phyloP scores from a whole-genome alignment of 2,888 invertebrate species.

The Caenorhabditis sinica region DNA sequence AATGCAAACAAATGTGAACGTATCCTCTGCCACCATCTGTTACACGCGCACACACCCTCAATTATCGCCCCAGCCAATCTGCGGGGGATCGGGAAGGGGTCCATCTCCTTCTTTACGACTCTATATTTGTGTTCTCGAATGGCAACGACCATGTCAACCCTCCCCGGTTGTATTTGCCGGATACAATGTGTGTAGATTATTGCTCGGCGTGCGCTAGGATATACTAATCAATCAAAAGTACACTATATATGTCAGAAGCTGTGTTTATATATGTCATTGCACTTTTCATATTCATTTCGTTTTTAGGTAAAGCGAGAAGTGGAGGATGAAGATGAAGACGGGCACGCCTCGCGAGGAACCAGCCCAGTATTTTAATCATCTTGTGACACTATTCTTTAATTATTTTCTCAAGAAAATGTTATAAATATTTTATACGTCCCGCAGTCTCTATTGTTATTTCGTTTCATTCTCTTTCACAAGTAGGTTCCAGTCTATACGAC shows the following conservation, averaged over 20 bases:
- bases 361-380: slow-evolving; percentile 49
- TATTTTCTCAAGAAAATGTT: slow-evolving; percentile 6
- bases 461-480: neutral
- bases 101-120: slow-evolving; percentile 10
- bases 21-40: slow-evolving; percentile 37
- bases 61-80: slow-evolving; percentile 35
- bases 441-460: neutral
- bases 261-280: neutral
- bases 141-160: neutral
- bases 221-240: neutral
- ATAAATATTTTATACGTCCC: slow-evolving; percentile 28
- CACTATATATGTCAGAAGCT: slow-evolving; percentile 12
- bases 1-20: slow-evolving; percentile 36
- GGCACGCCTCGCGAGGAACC: slow-evolving; percentile 17
- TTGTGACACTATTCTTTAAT: neutral
- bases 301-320: slow-evolving; percentile 50
- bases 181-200: neutral
- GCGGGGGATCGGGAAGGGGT: slow-evolving; percentile 17
- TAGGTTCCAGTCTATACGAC: neutral
- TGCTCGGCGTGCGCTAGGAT: neutral
- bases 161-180: neutral
- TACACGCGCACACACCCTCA: slow-evolving; percentile 16
- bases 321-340: slow-evolving; percentile 26
- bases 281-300: neutral
- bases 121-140: slow-evolving; percentile 1